A percentile compares a stretch with the other conserved stretches of the same genome.
These are phyloP conservation scores for Erebia aethiops DNA, from an alignment of 2,888 invertebrate genomes.

Conservation along the genomic window DNA sequence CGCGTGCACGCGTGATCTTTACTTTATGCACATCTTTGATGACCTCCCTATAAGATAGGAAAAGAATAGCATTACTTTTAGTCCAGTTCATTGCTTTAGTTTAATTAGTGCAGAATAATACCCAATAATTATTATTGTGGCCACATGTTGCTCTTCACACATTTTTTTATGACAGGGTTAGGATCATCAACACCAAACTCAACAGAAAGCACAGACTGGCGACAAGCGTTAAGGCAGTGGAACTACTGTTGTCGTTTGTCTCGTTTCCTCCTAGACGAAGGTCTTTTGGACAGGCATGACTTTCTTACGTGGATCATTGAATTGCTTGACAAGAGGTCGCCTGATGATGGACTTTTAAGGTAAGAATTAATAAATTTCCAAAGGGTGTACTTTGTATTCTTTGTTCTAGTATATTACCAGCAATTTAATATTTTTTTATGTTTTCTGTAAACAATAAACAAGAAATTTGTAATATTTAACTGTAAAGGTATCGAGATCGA, in stretches of 20 bases:
- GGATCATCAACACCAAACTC: slow-evolving; percentile 63
- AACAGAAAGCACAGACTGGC: slow-evolving; percentile 86
- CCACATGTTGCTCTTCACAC: neutral
- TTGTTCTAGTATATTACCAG: too few species aligned
- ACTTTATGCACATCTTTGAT: too few species aligned
- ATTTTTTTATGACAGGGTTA: slow-evolving; percentile 48
- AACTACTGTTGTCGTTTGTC: slow-evolving; percentile 94
- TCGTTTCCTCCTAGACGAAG: slow-evolving; percentile 94
- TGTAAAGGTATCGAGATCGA: too few species aligned
- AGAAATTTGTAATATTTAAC: too few species aligned
- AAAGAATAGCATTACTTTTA: too few species aligned
- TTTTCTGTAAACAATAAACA: too few species aligned
- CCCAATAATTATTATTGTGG: neutral
- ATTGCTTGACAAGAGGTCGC: slow-evolving; percentile 90
- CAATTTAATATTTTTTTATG: too few species aligned
- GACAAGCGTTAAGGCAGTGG: slow-evolving; percentile 93
- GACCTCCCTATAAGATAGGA: too few species aligned
- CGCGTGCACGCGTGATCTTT: too few species aligned
- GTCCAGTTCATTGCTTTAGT: too few species aligned
- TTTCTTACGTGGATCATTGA: slow-evolving; percentile 96
- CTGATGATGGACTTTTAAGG: slow-evolving; percentile 93
- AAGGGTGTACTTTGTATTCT: too few species aligned
- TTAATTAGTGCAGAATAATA: too few species aligned
- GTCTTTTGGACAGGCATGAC: slow-evolving; percentile 95
- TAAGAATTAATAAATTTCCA: slow-evolving; percentile 40